phyloP scores from a whole-genome alignment of 2,113 vertebrate genomes.

The Poeciliopsis retropinna region DNA sequence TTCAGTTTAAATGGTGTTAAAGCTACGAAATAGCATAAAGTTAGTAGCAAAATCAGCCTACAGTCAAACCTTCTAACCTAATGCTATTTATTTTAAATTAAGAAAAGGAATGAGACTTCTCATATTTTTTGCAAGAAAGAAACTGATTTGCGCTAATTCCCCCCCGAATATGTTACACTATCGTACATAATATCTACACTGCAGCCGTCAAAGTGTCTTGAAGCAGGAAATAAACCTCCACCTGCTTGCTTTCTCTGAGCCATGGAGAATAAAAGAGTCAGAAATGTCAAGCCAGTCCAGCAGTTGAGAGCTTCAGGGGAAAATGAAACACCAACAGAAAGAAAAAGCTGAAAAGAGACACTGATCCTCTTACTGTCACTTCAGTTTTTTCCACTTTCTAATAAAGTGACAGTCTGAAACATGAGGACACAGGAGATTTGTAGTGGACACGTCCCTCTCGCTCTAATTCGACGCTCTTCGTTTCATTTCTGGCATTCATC shows the following conservation, averaged over 20 bases:
- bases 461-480: background rate
- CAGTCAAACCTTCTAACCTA: no score
- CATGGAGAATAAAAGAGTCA: background rate
- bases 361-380: conserved; percentile 34
- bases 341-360: conserved; percentile 8
- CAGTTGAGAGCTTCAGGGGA: background rate
- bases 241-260: conserved; percentile 17
- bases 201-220: background rate
- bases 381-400: conserved; percentile 6
- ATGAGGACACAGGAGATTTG: conserved; percentile 13
- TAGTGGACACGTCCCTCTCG: background rate
- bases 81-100: background rate
- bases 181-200: background rate
- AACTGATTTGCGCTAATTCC: conserved; percentile 1
- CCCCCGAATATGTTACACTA: background rate
- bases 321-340: background rate
- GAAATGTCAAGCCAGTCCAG: background rate
- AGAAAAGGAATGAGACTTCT: background rate
- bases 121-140: background rate
- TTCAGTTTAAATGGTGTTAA: no score
- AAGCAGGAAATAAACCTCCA: background rate
- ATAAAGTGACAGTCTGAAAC: conserved; percentile 7
- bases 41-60: no score
- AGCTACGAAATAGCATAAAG: no score
- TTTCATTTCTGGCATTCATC: background rate